Evolutionary conservation across 2,113 vertebrate genomes (phyloP).

Genomic region (Murina feae): DNA sequence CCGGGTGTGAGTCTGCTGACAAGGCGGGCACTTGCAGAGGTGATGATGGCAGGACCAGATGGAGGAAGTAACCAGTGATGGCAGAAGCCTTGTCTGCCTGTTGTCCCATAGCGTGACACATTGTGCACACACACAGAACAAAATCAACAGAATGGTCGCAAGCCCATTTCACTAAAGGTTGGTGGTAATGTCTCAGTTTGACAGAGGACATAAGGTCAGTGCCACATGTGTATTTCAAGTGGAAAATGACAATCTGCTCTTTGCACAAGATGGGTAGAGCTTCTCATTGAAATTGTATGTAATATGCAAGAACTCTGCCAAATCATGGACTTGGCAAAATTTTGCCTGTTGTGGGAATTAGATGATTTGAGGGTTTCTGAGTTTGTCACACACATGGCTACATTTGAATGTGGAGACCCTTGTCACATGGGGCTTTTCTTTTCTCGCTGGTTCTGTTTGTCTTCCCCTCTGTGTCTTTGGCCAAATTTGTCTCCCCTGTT

Average conservation of each 20-base stretch:
- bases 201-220: conserved; percentile 74
- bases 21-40: neutral
- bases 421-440: neutral
- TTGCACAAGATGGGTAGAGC: conserved; percentile 44
- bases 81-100: conserved; percentile 60
- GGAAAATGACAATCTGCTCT: conserved; percentile 72
- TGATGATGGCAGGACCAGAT: conserved; percentile 38
- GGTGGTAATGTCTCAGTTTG: conserved; percentile 46
- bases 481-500: neutral
- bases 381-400: conserved; percentile 29
- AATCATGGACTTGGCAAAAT: conserved; percentile 60
- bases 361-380: conserved; percentile 29
- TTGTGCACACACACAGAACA: neutral
- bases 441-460: neutral
- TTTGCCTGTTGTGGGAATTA: conserved; percentile 54
- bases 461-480: neutral
- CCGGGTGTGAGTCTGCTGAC: accelerated
- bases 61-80: conserved; percentile 35
- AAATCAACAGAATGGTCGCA: conserved; percentile 35
- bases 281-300: conserved; percentile 30
- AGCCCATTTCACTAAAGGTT: conserved; percentile 28
- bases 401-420: neutral
- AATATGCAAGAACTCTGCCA: conserved; percentile 65
- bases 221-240: conserved; percentile 55
- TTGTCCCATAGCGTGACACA: conserved; percentile 60